Percentiles rank a stretch among this genome's conserved stretches.
Evolutionary conservation across 2,113 vertebrate genomes (phyloP).

Genomic region (Tamias sibiricus): DNA sequence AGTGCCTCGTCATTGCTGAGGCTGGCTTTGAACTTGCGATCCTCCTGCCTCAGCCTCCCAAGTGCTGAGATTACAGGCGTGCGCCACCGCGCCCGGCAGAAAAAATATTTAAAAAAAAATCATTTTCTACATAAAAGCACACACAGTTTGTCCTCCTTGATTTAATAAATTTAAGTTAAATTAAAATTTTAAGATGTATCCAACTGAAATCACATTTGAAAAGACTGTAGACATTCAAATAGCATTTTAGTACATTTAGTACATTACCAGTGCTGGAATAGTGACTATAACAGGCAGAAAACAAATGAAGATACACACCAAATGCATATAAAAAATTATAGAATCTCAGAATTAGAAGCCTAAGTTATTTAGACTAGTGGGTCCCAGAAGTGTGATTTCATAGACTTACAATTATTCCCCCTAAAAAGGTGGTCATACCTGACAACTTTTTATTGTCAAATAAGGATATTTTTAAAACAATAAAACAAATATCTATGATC

Average conservation of each 20-base stretch:
- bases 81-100: too few relatives aligned
- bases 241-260: constrained; percentile 29
- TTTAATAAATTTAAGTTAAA: neutral
- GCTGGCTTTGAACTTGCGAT: too few relatives aligned
- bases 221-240: neutral
- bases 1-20: too few relatives aligned
- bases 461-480: neutral
- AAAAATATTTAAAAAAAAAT: too few relatives aligned
- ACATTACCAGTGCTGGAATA: neutral
- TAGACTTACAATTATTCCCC: neutral
- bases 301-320: constrained; percentile 2
- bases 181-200: neutral
- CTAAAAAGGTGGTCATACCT: neutral
- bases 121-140: neutral
- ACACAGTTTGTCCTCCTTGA: constrained; percentile 12
- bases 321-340: neutral
- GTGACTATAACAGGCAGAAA: neutral
- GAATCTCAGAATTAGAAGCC: neutral
- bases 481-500: neutral
- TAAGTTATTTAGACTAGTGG: neutral
- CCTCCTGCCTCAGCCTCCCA: too few relatives aligned
- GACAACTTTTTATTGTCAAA: constrained; percentile 24
- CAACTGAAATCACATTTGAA: constrained; percentile 50
- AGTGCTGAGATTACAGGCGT: too few relatives aligned
- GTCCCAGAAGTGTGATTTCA: neutral